Conservation (phyloP, 2,888 invertebrate species). For the Acholoe squamosa region DNA sequence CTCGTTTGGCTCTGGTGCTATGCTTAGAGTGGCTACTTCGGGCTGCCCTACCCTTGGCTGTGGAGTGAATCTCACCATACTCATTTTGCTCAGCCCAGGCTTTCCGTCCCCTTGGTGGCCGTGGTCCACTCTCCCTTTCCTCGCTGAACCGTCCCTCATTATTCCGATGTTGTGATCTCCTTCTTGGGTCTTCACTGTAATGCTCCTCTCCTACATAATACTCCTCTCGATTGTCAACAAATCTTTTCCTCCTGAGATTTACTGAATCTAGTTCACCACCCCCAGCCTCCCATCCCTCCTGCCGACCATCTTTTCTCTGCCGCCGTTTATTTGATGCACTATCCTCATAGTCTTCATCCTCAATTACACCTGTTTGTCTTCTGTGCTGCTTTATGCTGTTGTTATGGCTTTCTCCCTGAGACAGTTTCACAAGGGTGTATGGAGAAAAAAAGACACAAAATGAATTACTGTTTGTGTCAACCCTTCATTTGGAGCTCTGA, state of each 20-base stretch:
- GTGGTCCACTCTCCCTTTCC: neutral
- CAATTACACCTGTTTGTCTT: constrained; percentile 2
- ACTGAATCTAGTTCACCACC: neutral
- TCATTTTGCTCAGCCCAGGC: constrained; percentile 19
- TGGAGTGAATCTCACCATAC: neutral
- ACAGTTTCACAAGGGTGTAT: neutral
- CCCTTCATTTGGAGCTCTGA: no score
- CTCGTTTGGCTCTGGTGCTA: neutral
- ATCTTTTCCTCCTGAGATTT: neutral
- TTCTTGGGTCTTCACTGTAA: neutral
- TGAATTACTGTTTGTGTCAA: neutral
- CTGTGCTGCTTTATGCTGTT: neutral
- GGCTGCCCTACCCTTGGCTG: neutral
- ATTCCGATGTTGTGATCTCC: neutral
- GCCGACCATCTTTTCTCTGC: neutral
- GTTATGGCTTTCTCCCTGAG: neutral
- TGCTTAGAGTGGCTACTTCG: neutral
- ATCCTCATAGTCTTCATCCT: neutral
- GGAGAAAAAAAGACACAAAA: neutral
- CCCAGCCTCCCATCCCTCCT: neutral
- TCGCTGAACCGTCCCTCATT: neutral
- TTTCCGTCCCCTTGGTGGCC: neutral
- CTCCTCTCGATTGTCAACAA: neutral
- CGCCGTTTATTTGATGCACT: neutral
- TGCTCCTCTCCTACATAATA: neutral